These are phyloP conservation scores for Hyla sarda DNA, from an alignment of 2,113 vertebrate genomes.

Conservation along the genomic window DNA sequence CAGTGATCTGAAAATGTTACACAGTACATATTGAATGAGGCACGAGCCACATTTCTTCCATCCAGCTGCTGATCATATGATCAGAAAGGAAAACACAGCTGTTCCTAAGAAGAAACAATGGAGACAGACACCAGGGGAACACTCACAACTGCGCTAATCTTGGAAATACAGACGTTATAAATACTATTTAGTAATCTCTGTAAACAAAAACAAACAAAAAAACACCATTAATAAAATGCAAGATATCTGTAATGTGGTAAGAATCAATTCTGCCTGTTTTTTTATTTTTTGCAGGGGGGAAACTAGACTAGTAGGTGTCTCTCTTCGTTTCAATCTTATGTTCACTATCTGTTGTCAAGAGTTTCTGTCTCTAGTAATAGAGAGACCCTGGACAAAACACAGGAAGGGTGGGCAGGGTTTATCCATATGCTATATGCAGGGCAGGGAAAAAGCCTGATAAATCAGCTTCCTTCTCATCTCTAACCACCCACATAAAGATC, in stretches of 20 bases:
- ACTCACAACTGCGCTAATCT: background rate
- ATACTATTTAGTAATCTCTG: background rate
- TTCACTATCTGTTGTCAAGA: no score
- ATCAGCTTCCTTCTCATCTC: no score
- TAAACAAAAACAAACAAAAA: no score
- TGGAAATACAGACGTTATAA: background rate
- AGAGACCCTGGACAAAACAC: no score
- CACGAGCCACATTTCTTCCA: background rate
- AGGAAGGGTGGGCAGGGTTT: no score
- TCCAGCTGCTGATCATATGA: slow-evolving; percentile 39
- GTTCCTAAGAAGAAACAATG: slow-evolving; percentile 4
- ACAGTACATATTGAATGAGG: background rate
- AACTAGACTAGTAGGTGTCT: no score
- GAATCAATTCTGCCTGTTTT: background rate
- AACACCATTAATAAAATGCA: background rate
- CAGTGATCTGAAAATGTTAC: background rate
- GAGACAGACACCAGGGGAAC: background rate
- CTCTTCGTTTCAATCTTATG: no score
- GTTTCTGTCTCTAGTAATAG: no score
- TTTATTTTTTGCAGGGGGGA: no score
- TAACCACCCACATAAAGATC: no score
- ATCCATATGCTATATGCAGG: no score
- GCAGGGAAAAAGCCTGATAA: no score
- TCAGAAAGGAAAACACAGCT: slow-evolving; percentile 23
- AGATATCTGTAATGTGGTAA: background rate